Evolutionary conservation across 2,113 vertebrate genomes (phyloP).

Genomic region (Pachycephala philippinensis): DNA sequence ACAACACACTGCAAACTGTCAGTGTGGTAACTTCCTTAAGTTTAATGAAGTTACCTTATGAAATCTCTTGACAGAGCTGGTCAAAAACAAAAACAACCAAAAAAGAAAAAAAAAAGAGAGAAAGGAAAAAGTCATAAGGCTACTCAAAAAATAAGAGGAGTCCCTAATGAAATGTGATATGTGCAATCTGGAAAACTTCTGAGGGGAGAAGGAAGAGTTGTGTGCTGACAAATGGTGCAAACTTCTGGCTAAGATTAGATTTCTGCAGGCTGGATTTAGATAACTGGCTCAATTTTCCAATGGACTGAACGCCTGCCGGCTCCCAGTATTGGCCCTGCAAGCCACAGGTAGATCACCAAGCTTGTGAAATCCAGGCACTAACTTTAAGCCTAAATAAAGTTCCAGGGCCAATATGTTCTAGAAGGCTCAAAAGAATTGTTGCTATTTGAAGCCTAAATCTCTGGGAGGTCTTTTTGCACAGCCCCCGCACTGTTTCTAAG

Average conservation of each 20-base stretch:
- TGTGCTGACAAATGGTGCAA: slow-evolving; percentile 16
- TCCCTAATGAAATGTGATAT: slow-evolving; percentile 8
- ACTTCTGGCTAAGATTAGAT: slow-evolving; percentile 20
- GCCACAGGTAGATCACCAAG: not conserved
- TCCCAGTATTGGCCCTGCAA: not conserved
- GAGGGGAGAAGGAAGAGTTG: slow-evolving; percentile 25
- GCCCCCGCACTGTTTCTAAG: not conserved
- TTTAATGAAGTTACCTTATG: slow-evolving; percentile 64
- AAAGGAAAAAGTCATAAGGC: not conserved
- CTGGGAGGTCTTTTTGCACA: not conserved
- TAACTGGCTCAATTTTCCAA: not conserved
- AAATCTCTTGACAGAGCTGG: slow-evolving; percentile 48
- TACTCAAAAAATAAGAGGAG: not conserved
- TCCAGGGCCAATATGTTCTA: not conserved
- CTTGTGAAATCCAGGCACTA: not conserved
- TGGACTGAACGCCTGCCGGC: not conserved
- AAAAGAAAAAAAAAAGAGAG: not conserved
- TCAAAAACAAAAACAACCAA: slow-evolving; percentile 5
- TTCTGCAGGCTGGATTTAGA: not conserved
- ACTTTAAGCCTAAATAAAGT: not conserved
- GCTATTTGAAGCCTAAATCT: not conserved
- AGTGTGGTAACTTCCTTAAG: slow-evolving; percentile 66
- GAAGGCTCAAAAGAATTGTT: not conserved
- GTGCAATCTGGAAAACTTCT: slow-evolving; percentile 5
- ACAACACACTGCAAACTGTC: slow-evolving; percentile 56